These are phyloP conservation scores for Coreoperca whiteheadi DNA, from an alignment of 2,113 vertebrate species.

Conservation along the genomic window DNA sequence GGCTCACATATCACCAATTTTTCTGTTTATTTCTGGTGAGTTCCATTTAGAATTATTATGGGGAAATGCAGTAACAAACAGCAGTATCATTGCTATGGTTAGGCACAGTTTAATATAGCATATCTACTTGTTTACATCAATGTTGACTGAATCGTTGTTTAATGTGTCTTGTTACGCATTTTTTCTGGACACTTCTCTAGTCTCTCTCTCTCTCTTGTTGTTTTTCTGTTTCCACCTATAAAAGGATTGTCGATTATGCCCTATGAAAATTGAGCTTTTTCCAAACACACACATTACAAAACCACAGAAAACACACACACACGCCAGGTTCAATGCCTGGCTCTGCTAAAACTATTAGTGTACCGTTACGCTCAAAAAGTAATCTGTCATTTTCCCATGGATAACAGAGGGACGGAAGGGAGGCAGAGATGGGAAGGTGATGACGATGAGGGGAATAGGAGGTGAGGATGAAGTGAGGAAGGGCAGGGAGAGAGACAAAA, in stretches of 20 bases:
- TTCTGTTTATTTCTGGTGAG: too few species aligned
- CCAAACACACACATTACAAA: background rate
- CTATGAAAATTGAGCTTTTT: conserved; percentile 6
- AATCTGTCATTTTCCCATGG: conserved; percentile 36
- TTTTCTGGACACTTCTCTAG: background rate
- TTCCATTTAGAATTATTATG: too few species aligned
- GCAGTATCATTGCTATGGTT: too few species aligned
- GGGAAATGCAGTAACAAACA: too few species aligned
- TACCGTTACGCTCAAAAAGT: conserved; percentile 3
- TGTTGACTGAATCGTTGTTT: too few species aligned
- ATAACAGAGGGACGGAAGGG: background rate
- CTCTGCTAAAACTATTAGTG: conserved; percentile 35
- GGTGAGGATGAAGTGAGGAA: background rate
- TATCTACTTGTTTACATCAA: too few species aligned
- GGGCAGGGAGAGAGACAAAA: background rate
- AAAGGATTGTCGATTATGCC: background rate
- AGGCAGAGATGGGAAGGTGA: background rate
- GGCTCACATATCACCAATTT: too few species aligned
- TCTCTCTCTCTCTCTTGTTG: too few species aligned
- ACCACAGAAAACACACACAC: background rate
- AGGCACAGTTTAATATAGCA: too few species aligned
- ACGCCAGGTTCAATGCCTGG: background rate
- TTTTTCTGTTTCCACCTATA: background rate
- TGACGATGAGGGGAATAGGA: background rate
- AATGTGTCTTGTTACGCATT: too few species aligned